Evolutionary conservation across 2,113 vertebrate genomes (phyloP), one percentile per base, ranked within the genome.

Genomic region (Coreoperca whiteheadi): DNA sequence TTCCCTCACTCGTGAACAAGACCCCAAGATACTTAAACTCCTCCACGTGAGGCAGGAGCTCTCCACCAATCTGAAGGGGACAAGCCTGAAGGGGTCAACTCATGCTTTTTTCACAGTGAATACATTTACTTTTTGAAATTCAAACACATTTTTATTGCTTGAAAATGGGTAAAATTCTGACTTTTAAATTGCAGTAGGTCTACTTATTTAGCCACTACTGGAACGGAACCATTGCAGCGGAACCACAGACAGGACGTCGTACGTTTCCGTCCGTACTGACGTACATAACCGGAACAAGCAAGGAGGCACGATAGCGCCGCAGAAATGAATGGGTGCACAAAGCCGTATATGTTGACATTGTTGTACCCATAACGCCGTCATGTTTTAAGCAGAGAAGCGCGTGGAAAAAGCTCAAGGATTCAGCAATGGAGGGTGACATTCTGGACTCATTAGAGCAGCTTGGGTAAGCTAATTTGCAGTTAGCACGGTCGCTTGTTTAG

Each of bases 391-490:
- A 28, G 32, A 53, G 16, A 20, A 28, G 76, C 2, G 9, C n/a
- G 0, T 0, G 10, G 15, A 16, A 23, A 54, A 18, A 15, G 46
- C 5, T 4, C 15, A 4, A 32, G 2, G 28, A 28, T 23, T 78
- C 10, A 30, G 32, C 6, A 23, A 95, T 95, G 95, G 94, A 95
- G 77, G 53, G 82, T 28, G 95, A 94, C 71, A 93, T 95, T 80
- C 65, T 95, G 82, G 95, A 95, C 82, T 86, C 86, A 21, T 46
- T 95, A 15, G 95, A 95, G 81, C 93, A 95, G 77, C 88, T 95
- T 18, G 93, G 94, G 95, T 95, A 86, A 94, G 92, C 46, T 59
- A 51, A 79, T 2, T 6, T 2, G 0, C 23, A 14, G 60, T 74
- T 84, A 69, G 75, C 77, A 41, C 61, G 18, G 8, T 32, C 9